Evolutionary conservation across 2,113 vertebrate genomes (phyloP).

Genomic region (Gobio gobio): DNA sequence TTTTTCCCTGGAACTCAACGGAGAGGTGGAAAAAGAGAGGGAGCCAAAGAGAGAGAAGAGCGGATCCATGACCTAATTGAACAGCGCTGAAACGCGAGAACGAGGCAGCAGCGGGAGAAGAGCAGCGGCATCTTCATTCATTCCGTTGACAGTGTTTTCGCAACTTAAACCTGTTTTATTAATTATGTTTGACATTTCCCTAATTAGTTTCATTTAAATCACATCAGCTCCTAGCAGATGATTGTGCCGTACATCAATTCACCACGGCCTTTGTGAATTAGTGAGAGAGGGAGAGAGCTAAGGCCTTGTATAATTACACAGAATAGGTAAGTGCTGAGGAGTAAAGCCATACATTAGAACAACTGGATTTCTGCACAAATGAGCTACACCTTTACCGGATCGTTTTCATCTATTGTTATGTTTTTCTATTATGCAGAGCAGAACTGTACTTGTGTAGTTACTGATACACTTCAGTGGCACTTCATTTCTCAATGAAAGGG

Average conservation of each 20-base stretch:
- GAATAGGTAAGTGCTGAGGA: slow-evolving; percentile 56
- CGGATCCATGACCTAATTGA: slow-evolving; percentile 84
- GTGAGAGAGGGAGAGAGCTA: slow-evolving; percentile 57
- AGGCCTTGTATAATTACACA: slow-evolving; percentile 65
- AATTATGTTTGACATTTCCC: slow-evolving; percentile 96
- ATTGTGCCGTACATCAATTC: slow-evolving; percentile 89
- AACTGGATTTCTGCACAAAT: slow-evolving; percentile 34
- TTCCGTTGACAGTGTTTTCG: slow-evolving; percentile 97
- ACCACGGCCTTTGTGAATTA: slow-evolving; percentile 76
- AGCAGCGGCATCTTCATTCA: slow-evolving; percentile 81
- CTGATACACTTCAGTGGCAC: slow-evolving; percentile 2
- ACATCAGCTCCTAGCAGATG: slow-evolving; percentile 90
- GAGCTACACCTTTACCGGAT: slow-evolving; percentile 24
- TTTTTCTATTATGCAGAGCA: slow-evolving; percentile 25
- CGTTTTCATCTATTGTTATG: slow-evolving; percentile 29
- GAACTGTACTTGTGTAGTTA: slow-evolving; percentile 30
- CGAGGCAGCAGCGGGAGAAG: slow-evolving; percentile 64
- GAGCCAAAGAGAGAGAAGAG: slow-evolving; percentile 16
- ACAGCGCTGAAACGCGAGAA: slow-evolving; percentile 70
- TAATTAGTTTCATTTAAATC: slow-evolving; percentile 98
- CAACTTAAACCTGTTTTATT: slow-evolving; percentile 95
- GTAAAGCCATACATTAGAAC: slow-evolving; percentile 50
- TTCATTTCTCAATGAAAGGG: slow-evolving; percentile 20
- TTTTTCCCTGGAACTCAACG: slow-evolving; percentile 75
- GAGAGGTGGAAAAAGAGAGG: slow-evolving; percentile 68